Evolutionary conservation across 1,140 invertebrate genomes (phyloP).

Genomic region (Coelopa frigida): DNA sequence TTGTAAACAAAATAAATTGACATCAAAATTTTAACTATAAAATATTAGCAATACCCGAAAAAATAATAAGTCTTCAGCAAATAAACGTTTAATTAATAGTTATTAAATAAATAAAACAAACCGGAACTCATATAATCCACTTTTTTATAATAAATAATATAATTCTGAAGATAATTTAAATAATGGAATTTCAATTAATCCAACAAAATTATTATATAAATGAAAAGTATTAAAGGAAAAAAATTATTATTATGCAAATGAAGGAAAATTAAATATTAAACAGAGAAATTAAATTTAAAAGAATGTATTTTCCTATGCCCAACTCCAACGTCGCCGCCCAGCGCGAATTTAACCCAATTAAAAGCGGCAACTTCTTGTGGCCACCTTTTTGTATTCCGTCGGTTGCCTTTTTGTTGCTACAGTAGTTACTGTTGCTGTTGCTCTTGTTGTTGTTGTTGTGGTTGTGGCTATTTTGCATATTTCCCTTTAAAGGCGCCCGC

Average conservation of each 20-base stretch:
- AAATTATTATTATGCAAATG: no score
- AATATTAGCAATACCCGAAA: background rate
- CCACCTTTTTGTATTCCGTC: no score
- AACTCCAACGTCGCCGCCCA: no score
- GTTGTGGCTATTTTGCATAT: no score
- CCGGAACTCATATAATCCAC: background rate
- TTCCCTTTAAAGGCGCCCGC: no score
- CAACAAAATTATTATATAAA: background rate
- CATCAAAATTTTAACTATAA: background rate
- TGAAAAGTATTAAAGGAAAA: background rate
- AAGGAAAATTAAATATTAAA: background rate
- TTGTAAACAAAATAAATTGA: background rate
- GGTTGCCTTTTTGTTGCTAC: no score
- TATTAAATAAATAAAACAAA: constrained; percentile 4
- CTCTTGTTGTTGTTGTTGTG: no score
- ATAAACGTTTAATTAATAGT: background rate
- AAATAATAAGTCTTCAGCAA: background rate
- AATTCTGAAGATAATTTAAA: constrained; percentile 2
- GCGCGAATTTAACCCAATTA: no score
- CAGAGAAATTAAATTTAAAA: background rate
- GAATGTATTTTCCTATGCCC: no score
- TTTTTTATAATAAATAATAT: constrained; percentile 5
- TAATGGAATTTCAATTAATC: background rate
- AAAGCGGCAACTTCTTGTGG: no score
- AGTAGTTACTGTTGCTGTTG: no score